These are phyloP conservation scores for Drosophila mercatorum DNA, from an alignment of 2,888 invertebrate species.

Conservation along the genomic window DNA sequence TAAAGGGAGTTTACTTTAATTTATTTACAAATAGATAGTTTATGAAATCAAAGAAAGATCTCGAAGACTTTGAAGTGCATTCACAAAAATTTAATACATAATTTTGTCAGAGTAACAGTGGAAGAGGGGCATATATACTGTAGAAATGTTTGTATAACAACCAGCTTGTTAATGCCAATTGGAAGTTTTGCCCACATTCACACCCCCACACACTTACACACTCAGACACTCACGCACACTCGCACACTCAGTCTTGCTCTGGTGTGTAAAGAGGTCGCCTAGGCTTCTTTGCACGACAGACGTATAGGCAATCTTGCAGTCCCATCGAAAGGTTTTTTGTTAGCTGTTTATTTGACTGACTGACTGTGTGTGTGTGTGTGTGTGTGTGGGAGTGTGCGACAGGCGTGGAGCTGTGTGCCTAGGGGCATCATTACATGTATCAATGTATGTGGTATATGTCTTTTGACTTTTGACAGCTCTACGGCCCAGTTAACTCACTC, in stretches of 20 bases:
- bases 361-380: conserved; percentile 5
- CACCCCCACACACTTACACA: background rate
- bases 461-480: conserved; percentile 53
- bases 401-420: conserved; percentile 21
- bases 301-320: conserved; percentile 30
- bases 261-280: conserved; percentile 13
- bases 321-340: conserved; percentile 43
- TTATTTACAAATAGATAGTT: background rate
- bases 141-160: conserved; percentile 25
- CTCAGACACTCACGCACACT: too few species aligned
- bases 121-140: background rate
- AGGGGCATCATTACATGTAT: conserved; percentile 50
- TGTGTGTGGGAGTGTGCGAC: conserved; percentile 28
- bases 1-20: background rate
- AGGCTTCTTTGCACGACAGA: conserved; percentile 1
- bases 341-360: conserved; percentile 62
- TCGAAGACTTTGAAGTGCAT: background rate
- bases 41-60: background rate
- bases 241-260: too few species aligned
- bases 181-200: conserved; percentile 31
- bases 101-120: background rate
- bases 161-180: conserved; percentile 59
- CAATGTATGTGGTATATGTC: conserved; percentile 45
- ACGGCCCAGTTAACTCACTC: conserved; percentile 6
- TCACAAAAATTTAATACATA: background rate